Base-by-base conservation (phyloP, 2,113 vertebrate genomes). In the Bos taurus region DNA sequence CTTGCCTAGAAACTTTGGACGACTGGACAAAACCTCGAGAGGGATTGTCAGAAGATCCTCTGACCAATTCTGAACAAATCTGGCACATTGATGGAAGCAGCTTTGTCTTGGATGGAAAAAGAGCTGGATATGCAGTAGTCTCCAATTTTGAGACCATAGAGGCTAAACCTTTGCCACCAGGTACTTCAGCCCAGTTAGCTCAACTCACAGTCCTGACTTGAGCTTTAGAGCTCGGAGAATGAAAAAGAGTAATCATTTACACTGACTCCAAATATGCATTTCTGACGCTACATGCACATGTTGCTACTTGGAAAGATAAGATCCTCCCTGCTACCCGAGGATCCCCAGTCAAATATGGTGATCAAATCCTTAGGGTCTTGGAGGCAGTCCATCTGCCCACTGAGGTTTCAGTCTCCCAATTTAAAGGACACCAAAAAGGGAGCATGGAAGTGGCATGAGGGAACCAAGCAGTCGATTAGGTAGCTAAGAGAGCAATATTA, bases 281-380 rank as follows among this genome's bases (percentile, higher is more conserved):
- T 71, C n/a, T 71, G 19, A 23, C 0, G 0, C n/a, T 40, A 40
- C 19, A 71, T 71, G n/a, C n/a, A 36, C 19, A 40, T 71, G n/a
- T 5, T 40, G 19, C 19, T 71, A 40, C n/a, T 71, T 71, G 67
- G n/a, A 71, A 40, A 36, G 67, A 48, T 48, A 11, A 48, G 48
- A 48, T 48, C 48, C 11, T 48, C 48, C 2, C 48, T 48, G 48
- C 11, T 48, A 48, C 48, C 48, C 3, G 1, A 23, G n/a, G n/a
- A 12, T 71, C n/a, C 1, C 19, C n/a, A 71, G 12, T 71, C 67
- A 71, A 23, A 40, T 23, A 71, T 71, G 19, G 64, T 36, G 17
- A 71, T 36, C 19, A 71, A 36, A 6, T 71, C 64, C 64, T 71
- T 36, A 71, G 67, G 67, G 2, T 71, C n/a, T 71, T 71, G 64